Percentiles rank a stretch among this genome's conserved stretches.
Conservation (phyloP, 1,140 invertebrate genomes). For the Globodera ellingtonae region DNA sequence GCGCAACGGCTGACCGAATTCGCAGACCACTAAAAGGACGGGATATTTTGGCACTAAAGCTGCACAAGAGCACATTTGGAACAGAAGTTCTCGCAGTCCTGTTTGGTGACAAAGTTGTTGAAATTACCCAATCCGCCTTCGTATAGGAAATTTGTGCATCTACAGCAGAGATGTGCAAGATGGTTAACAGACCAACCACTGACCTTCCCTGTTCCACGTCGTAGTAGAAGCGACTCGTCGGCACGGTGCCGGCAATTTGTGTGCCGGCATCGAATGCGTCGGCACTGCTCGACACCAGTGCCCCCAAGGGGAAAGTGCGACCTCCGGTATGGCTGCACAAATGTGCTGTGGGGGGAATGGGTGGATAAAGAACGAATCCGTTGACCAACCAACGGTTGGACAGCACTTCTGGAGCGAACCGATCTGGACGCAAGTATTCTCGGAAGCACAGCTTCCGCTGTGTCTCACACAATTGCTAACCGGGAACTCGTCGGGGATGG, state of each 20-base stretch:
- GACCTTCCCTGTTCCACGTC: conserved; percentile 60
- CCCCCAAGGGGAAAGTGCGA: conserved; percentile 26
- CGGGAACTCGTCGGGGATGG: conserved; percentile 58
- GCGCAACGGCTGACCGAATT: conserved; percentile 62
- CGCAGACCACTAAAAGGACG: conserved; percentile 59
- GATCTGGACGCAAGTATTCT: conserved; percentile 55
- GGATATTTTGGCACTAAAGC: neutral
- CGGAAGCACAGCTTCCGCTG: conserved; percentile 51
- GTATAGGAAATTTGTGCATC: conserved; percentile 56
- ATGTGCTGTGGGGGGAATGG: conserved; percentile 27
- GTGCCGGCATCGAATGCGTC: conserved; percentile 60
- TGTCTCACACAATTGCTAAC: conserved; percentile 55
- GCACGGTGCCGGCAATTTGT: conserved; percentile 51
- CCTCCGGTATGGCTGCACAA: conserved; percentile 59
- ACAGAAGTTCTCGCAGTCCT: conserved; percentile 61
- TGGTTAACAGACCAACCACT: neutral
- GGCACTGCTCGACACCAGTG: conserved; percentile 28
- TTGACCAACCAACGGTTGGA: conserved; percentile 55
- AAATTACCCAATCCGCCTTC: conserved; percentile 60
- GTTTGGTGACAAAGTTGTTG: conserved; percentile 63
- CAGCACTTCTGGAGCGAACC: conserved; percentile 62
- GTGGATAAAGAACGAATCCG: conserved; percentile 1
- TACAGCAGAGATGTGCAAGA: conserved; percentile 1
- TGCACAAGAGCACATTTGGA: conserved; percentile 50
- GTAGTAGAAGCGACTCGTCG: conserved; percentile 58